phyloP scores from a whole-genome alignment of 2,888 invertebrate species.

The Dynastes hyllus region DNA sequence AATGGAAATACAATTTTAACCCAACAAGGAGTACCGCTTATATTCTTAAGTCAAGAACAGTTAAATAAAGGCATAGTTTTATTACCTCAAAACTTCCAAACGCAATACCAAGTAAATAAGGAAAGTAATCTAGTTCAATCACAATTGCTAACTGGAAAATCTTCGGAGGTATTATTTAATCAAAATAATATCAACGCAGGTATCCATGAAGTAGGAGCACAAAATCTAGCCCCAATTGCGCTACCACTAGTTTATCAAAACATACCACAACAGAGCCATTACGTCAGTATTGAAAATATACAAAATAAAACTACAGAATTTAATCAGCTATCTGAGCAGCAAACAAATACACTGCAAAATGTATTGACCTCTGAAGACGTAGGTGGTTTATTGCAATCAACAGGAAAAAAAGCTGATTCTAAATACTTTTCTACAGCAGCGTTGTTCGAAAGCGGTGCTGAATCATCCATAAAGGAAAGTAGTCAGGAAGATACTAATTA shows the following conservation, averaged over 20 bases:
- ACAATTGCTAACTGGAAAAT: constrained; percentile 37
- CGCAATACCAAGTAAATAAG: neutral
- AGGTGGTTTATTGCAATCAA: neutral
- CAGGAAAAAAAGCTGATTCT: neutral
- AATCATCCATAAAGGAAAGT: constrained; percentile 34
- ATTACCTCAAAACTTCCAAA: constrained; percentile 17
- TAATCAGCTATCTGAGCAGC: neutral
- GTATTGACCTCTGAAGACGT: neutral
- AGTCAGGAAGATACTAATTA: constrained; percentile 14
- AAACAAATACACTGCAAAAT: neutral
- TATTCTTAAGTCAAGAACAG: constrained; percentile 35
- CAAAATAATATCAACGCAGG: constrained; percentile 14
- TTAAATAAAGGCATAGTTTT: constrained; percentile 28
- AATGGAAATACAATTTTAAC: constrained; percentile 9
- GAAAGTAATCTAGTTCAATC: constrained; percentile 20
- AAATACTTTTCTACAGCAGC: constrained; percentile 38
- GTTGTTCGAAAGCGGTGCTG: constrained; percentile 47
- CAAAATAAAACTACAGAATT: constrained; percentile 23
- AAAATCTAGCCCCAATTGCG: constrained; percentile 27
- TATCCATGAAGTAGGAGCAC: neutral
- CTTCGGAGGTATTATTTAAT: neutral
- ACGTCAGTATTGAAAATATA: constrained; percentile 9
- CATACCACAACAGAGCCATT: constrained; percentile 29
- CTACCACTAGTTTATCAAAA: constrained; percentile 34
- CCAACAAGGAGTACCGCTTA: constrained; percentile 22